Percentiles rank a stretch among this genome's conserved stretches.
Evolutionary conservation across 2,888 invertebrate genomes (phyloP).

Genomic region (Abscondita cerata): DNA sequence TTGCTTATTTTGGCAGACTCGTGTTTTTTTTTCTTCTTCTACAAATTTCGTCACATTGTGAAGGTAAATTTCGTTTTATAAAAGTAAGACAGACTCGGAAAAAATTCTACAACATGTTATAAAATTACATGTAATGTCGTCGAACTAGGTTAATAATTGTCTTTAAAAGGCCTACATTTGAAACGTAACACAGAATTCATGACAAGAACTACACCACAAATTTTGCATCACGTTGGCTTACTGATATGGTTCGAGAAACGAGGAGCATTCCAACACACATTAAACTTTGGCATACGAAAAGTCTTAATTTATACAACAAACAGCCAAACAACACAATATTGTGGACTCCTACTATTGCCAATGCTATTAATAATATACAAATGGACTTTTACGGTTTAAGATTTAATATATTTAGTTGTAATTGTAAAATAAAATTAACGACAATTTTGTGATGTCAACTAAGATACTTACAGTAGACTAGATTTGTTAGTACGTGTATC

Average conservation of each 20-base stretch:
- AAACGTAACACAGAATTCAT: conserved; percentile 30
- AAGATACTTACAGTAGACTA: conserved; percentile 7
- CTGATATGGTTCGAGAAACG: conserved; percentile 49
- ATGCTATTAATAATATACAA: conserved; percentile 31
- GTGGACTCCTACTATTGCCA: conserved; percentile 38
- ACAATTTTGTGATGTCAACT: conserved; percentile 6
- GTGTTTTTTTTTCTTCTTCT: conserved; percentile 16
- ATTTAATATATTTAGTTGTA: conserved; percentile 27
- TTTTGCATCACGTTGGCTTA: conserved; percentile 43
- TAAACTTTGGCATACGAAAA: conserved; percentile 51
- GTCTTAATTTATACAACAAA: conserved; percentile 46
- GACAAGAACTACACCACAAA: conserved; percentile 26
- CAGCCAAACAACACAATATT: conserved; percentile 40
- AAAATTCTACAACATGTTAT: conserved; percentile 14
- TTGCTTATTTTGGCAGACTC: conserved; percentile 33
- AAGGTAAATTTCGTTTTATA: background rate
- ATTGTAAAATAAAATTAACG: too few species aligned
- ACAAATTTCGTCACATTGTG: conserved; percentile 14
- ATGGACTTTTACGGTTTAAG: conserved; percentile 22
- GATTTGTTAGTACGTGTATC: conserved; percentile 3
- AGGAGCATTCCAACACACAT: conserved; percentile 45
- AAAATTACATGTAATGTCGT: conserved; percentile 24
- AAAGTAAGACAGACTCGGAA: conserved; percentile 8
- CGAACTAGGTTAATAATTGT: conserved; percentile 35
- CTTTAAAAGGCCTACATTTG: conserved; percentile 34